A percentile compares a stretch with the other conserved stretches of the same genome.
phyloP scores from a whole-genome alignment of 2,113 vertebrate species.

The Chaetops frenatus region DNA sequence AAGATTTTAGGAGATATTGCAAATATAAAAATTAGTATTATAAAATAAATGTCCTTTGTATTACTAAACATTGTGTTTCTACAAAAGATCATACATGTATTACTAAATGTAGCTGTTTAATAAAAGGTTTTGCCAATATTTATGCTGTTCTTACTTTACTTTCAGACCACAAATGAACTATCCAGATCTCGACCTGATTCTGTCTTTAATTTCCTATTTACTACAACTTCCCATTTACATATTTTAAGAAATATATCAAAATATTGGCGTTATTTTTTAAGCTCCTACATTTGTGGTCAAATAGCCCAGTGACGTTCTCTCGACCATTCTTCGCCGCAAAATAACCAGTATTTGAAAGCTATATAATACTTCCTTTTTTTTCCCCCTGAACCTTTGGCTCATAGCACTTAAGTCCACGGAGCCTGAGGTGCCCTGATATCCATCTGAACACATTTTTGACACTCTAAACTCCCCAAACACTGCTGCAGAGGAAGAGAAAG shows the following conservation, averaged over 20 bases:
- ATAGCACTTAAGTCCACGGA: not conserved
- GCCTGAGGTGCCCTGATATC: not conserved
- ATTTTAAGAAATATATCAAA: not conserved
- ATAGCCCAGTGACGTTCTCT: not conserved
- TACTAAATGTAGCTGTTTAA: not conserved
- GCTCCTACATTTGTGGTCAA: not conserved
- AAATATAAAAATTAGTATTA: not conserved
- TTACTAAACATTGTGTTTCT: not conserved
- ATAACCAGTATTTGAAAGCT: not conserved
- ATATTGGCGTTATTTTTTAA: not conserved
- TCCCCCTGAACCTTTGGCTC: not conserved
- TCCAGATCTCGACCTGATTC: not conserved
- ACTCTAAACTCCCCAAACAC: not conserved
- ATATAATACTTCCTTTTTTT: not conserved
- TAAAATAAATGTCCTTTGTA: not conserved
- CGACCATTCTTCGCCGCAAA: not conserved
- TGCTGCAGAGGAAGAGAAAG: not conserved
- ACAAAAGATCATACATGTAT: not conserved
- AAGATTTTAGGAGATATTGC: not conserved
- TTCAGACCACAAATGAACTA: not conserved
- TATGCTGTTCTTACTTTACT: not conserved
- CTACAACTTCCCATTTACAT: not conserved
- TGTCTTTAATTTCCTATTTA: not conserved
- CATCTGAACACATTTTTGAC: not conserved
- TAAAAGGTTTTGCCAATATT: not conserved